phyloP scores from a whole-genome alignment of 2,797 vertebrate genomes.

The Uromys caudimaculatus region DNA sequence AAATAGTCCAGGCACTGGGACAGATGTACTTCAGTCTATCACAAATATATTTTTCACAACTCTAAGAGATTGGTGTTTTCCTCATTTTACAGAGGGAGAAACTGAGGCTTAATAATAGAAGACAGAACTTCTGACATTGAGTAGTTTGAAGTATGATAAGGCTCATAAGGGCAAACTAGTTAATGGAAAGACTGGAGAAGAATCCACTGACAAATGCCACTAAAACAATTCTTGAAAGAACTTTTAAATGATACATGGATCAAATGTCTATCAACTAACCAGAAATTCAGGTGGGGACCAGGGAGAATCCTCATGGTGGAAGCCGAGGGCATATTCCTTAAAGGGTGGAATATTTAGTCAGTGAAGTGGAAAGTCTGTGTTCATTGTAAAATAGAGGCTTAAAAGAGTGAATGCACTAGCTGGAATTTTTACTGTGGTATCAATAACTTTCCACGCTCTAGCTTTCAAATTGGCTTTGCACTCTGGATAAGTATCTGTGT shows the following conservation, averaged over 20 bases:
- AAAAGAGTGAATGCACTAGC: slow-evolving; percentile 47
- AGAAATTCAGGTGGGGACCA: accelerated
- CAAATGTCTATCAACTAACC: not conserved
- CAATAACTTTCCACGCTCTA: slow-evolving; percentile 50
- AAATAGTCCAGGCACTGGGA: not conserved
- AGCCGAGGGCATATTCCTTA: not conserved
- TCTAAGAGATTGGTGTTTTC: not conserved
- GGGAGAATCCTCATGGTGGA: not conserved
- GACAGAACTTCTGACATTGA: not conserved
- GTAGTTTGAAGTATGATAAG: not conserved
- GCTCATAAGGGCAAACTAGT: not conserved
- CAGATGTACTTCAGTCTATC: not conserved
- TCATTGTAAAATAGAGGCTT: slow-evolving; percentile 66
- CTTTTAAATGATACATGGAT: accelerated
- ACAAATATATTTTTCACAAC: not conserved
- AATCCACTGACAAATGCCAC: no score
- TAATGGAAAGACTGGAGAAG: not conserved
- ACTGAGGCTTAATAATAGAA: slow-evolving; percentile 15
- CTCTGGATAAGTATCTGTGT: slow-evolving; percentile 63
- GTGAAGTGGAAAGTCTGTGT: slow-evolving; percentile 50
- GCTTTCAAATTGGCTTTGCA: slow-evolving; percentile 65
- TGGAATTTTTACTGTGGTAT: slow-evolving; percentile 59
- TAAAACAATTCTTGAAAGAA: not conserved
- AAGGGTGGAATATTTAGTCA: slow-evolving; percentile 39
- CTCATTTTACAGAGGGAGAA: slow-evolving; percentile 12